These are phyloP conservation scores for Drosophila ohnishii DNA, from an alignment of 1,140 invertebrate species.

Conservation along the genomic window DNA sequence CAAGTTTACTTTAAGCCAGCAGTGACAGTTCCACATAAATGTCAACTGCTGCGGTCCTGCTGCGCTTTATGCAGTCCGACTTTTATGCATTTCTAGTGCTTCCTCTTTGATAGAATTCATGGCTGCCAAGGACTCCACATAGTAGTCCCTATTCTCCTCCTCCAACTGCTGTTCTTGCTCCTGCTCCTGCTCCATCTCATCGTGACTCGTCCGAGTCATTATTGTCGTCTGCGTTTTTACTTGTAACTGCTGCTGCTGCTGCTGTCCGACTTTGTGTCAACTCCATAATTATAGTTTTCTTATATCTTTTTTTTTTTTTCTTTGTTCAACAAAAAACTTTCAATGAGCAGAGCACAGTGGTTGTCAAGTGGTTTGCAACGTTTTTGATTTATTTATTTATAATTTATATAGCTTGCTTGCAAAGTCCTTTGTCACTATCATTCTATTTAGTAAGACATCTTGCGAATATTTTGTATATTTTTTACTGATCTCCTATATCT, in stretches of 20 bases:
- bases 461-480: not conserved
- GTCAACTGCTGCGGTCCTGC: slow-evolving; percentile 68
- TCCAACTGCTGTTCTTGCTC: not conserved
- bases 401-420: too few relatives aligned
- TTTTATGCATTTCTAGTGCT: slow-evolving; percentile 77
- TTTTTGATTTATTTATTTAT: too few relatives aligned
- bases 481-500: not conserved
- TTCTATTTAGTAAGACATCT: too few relatives aligned
- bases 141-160: slow-evolving; percentile 19
- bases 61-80: slow-evolving; percentile 76
- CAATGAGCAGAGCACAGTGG: slow-evolving; percentile 56
- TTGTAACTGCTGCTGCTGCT: slow-evolving; percentile 28
- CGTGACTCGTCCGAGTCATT: slow-evolving; percentile 56
- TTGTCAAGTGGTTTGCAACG: not conserved
- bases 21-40: slow-evolving; percentile 65
- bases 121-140: slow-evolving; percentile 53
- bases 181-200: not conserved
- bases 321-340: slow-evolving; percentile 53
- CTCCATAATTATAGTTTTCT: slow-evolving; percentile 75
- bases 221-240: slow-evolving; percentile 75
- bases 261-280: slow-evolving; percentile 73
- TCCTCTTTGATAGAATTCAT: slow-evolving; percentile 63
- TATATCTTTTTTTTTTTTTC: slow-evolving; percentile 29
- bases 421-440: too few relatives aligned
- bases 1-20: slow-evolving; percentile 62